Base-by-base conservation (phyloP, 2,888 invertebrate genomes). In the Ennomos erosarius region DNA sequence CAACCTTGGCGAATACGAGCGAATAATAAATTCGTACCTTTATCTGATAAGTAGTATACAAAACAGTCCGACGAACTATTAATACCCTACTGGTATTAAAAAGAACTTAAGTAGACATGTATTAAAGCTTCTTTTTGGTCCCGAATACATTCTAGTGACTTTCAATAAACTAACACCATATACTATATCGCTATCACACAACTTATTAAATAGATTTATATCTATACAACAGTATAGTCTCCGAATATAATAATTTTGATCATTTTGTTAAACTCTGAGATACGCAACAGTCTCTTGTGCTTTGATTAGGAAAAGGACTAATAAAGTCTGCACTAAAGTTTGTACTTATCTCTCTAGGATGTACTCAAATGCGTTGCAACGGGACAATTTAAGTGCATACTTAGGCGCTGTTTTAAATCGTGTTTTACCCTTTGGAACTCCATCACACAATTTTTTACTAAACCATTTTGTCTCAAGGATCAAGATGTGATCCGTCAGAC, bases 91-190 rank as follows among this genome's bases (percentile, higher is more conserved):
- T 26, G 11, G 5, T 36, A 10, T 34, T 47, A n/a, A 47, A 42
- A 34, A 51, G 40, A 46, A 38, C 38, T 45, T 43, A 12, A 9
- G 26, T 37, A 49, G 39, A 39, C 53, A 55, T 11, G 13, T 47
- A 52, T 87, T 90, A 90, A 90, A 90, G 90, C 90, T 90, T 75
- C 64, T 65, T 78, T 81, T 88, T 88, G 88, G 88, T 87, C 85
- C 83, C 78, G 72, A 50, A 55, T 46, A 70, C 26, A 59, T 53
- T 73, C 59, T 66, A 74, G 59, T 78, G 75, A 79, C 78, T 82
- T 60, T 68, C 64, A 65, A 79, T 80, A 80, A 79, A 84, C 73
- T 79, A 78, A 81, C 52, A 70, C 55, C 51, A 84, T 84, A 86
- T 82, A 84, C 70, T 84, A 85, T 87, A 84, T 82, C 74, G 67